A percentile compares a stretch with the other conserved stretches of the same genome.
Conservation (phyloP, 2,797 vertebrate species). For the Aphelocoma californica region DNA sequence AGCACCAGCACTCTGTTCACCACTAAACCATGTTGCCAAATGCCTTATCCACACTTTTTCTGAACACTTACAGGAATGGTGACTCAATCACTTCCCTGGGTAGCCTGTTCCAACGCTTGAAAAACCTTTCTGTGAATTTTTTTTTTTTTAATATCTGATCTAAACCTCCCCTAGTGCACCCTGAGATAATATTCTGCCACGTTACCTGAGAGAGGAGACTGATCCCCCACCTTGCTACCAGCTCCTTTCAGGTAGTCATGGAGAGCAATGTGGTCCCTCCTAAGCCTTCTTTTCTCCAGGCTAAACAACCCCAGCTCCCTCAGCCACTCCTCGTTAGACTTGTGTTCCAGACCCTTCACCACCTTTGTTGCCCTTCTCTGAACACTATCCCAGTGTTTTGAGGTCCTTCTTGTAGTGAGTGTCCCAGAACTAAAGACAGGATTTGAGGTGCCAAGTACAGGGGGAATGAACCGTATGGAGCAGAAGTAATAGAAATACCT, state of each 20-base stretch:
- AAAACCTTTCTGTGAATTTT: background rate
- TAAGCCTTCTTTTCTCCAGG: background rate
- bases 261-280: background rate
- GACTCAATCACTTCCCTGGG: background rate
- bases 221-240: fast-evolving
- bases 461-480: fast-evolving
- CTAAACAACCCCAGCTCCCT: background rate
- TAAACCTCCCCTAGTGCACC: background rate
- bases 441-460: background rate
- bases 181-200: background rate
- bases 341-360: background rate
- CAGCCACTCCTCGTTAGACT: background rate
- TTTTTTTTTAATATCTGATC: background rate
- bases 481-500: background rate
- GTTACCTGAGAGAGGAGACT: background rate
- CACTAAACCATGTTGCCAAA: background rate
- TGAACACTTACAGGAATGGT: background rate
- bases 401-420: background rate
- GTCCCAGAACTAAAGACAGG: background rate
- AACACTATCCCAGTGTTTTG: background rate
- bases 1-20: background rate
- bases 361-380: background rate
- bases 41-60: background rate
- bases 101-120: background rate
- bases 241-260: background rate